Percentiles rank a stretch among this genome's conserved stretches.
phyloP scores from a whole-genome alignment of 2,888 invertebrate genomes.

The Drosophila anomalipes region DNA sequence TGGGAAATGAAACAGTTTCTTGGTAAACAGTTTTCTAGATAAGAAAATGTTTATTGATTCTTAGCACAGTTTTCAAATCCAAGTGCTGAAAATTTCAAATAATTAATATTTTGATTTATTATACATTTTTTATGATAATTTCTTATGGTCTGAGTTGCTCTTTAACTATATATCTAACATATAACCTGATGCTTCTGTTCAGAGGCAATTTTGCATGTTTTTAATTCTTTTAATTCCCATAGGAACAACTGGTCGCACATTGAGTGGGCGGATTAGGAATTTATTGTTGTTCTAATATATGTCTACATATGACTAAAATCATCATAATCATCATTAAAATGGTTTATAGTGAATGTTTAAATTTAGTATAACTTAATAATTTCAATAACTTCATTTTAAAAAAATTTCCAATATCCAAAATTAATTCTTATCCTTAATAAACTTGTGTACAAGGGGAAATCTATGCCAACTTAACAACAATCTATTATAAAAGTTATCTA shows the following conservation, averaged over 20 bases:
- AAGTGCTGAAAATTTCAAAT: not conserved
- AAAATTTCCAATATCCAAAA: too few species aligned
- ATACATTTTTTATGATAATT: not conserved
- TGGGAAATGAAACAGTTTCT: constrained; percentile 19
- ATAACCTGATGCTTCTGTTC: not conserved
- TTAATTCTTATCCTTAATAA: not conserved
- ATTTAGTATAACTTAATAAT: not conserved
- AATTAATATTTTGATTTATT: not conserved
- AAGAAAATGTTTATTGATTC: not conserved
- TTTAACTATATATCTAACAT: not conserved
- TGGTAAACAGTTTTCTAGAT: too few species aligned
- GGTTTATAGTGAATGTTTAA: not conserved
- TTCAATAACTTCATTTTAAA: not conserved
- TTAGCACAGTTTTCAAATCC: not conserved
- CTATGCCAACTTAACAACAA: not conserved
- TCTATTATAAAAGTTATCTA: not conserved
- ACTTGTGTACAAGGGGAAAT: not conserved
- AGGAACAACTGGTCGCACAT: not conserved
- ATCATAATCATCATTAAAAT: too few species aligned
- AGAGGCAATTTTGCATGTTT: not conserved
- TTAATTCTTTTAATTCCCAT: fast-evolving
- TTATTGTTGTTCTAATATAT: not conserved
- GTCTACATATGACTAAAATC: not conserved
- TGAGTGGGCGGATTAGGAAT: fast-evolving
- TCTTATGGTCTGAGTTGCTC: not conserved